A percentile compares a stretch with the other conserved stretches of the same genome.
Conservation (phyloP, 2,888 invertebrate genomes). For the Proisotoma minuta region DNA sequence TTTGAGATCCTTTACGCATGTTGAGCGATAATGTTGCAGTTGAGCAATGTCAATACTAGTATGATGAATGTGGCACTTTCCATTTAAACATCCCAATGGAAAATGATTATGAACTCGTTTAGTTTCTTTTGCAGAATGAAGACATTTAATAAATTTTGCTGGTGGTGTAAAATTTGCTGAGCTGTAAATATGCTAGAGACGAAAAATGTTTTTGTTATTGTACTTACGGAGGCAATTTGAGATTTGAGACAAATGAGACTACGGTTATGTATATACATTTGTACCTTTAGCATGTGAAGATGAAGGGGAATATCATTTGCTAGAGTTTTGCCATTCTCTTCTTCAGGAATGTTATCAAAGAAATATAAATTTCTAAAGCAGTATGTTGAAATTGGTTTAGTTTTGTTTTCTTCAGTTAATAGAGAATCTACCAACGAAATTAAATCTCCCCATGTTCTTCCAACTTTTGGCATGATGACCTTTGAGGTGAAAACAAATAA, state of each 20-base stretch:
- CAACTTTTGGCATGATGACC: constrained; percentile 74
- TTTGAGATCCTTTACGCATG: constrained; percentile 81
- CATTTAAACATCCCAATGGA: constrained; percentile 77
- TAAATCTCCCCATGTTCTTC: constrained; percentile 68
- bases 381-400: constrained; percentile 54
- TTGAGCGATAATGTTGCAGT: constrained; percentile 87
- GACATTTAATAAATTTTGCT: constrained; percentile 88
- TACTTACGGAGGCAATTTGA: too few relatives aligned
- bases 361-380: constrained; percentile 90
- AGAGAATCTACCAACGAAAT: constrained; percentile 63
- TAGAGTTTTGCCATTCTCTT: neutral
- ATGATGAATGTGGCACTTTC: constrained; percentile 74
- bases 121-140: constrained; percentile 85
- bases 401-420: neutral
- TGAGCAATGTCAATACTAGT: constrained; percentile 78
- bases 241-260: too few relatives aligned
- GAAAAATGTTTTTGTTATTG: too few relatives aligned
- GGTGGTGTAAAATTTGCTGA: constrained; percentile 88
- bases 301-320: constrained; percentile 63
- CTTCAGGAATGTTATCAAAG: constrained; percentile 77
- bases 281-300: constrained; percentile 73
- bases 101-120: constrained; percentile 88
- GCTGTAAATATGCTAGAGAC: constrained; percentile 71
- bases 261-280: too few relatives aligned
- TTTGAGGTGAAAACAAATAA: neutral